Base-by-base conservation (phyloP, 2,888 invertebrate species). In the Disparrhopalites patrizii region DNA sequence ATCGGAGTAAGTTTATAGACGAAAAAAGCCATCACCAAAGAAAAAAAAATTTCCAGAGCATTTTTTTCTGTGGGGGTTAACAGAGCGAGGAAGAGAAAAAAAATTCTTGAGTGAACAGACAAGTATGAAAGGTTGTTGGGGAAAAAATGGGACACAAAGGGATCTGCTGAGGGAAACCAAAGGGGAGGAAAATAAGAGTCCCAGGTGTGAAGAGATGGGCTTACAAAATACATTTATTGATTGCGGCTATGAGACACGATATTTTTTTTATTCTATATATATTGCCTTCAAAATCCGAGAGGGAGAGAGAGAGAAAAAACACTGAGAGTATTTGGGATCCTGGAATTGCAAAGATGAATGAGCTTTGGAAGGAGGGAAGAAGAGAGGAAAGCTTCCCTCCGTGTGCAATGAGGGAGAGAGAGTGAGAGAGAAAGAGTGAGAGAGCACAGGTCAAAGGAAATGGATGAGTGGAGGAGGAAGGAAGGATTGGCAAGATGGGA, bases 151-250 rank as follows among this genome's bases (percentile, higher is more conserved):
- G 47, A 47, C 47, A 47, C 25, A 25, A n/a, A 47, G 47, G 25
- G 43, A 4, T 7, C 8, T 15, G 7, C 36, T 10, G 15, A 36
- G 15, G 36, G 15, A 15, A 36, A 36, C 36, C 36, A n/a, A 58
- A 64, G 58, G 38, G 43, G 54, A 50, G 30, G 55, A 47, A 50
- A 58, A 47, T 25, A 31, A 47, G 50, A 62, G 66, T 66, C 69
- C 65, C 69, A 69, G 67, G 67, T 69, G 67, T 64, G 60, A 50
- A 66, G 47, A 61, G 65, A 62, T 67, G 65, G 47, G 69, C 65
- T 69, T 65, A 68, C 58, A 68, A 70, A 67, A 68, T 57, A 70
- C 63, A 68, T 66, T 70, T 70, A 70, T 67, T 70, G 69, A 70
- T 70, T 70, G 66, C 28, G 47, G 28, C 23, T 31, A 36, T 23